Evolutionary conservation across 2,113 vertebrate genomes (phyloP).

Genomic region (Mobula birostris): DNA sequence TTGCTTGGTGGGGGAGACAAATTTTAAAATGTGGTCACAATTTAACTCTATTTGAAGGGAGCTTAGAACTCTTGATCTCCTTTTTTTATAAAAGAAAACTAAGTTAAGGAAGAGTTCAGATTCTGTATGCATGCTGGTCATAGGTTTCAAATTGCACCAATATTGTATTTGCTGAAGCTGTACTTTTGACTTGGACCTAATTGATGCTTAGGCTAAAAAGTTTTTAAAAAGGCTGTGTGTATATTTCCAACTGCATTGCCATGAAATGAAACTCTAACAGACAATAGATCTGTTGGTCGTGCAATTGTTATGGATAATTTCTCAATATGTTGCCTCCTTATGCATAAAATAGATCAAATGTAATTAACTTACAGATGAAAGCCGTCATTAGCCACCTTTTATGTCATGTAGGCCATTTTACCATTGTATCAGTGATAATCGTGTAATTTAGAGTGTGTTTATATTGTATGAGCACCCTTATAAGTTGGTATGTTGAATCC

Average conservation of each 20-base stretch:
- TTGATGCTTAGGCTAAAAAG: constrained; percentile 36
- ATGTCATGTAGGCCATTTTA: background rate
- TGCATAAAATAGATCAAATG: background rate
- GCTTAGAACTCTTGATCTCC: background rate
- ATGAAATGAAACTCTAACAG: constrained; percentile 1
- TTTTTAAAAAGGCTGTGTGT: constrained; percentile 13
- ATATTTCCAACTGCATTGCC: constrained; percentile 30
- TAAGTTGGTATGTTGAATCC: background rate
- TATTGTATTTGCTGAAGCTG: constrained; percentile 32
- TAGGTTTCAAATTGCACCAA: constrained; percentile 32
- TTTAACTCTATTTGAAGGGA: background rate
- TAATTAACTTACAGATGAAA: background rate
- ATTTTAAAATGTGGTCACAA: background rate
- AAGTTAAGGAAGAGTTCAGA: constrained; percentile 16
- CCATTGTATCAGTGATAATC: background rate
- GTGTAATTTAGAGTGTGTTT: background rate
- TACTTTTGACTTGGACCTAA: constrained; percentile 36
- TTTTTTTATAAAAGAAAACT: background rate
- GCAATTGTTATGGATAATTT: background rate
- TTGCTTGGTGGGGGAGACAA: constrained; percentile 2
- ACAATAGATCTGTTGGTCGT: background rate
- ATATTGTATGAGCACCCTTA: background rate
- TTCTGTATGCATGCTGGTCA: constrained; percentile 31
- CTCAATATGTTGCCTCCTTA: background rate
- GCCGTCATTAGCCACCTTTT: constrained; percentile 13